A percentile compares a stretch with the other conserved stretches of the same genome.
These are phyloP conservation scores for Microcebus jonahi DNA, from an alignment of 2,113 vertebrate genomes.

Conservation along the genomic window DNA sequence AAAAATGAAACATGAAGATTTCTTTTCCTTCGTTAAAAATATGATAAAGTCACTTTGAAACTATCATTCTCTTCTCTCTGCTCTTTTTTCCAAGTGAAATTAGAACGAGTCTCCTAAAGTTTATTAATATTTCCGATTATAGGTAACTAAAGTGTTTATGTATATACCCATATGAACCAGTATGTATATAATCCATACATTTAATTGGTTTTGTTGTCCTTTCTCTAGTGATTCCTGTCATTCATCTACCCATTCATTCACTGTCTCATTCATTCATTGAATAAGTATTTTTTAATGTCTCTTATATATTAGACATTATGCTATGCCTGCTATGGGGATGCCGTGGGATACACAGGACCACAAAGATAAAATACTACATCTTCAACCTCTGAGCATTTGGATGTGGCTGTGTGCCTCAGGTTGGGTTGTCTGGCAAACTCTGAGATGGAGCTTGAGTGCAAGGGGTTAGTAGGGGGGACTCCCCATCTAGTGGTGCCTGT, in stretches of 20 bases:
- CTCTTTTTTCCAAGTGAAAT: not conserved
- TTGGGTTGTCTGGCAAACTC: not conserved
- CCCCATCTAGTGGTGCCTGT: not conserved
- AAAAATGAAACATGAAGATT: not conserved
- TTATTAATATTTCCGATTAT: not conserved
- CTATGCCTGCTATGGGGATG: not conserved
- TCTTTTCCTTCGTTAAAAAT: not conserved
- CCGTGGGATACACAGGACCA: not conserved
- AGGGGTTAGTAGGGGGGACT: not conserved
- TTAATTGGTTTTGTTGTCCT: not conserved
- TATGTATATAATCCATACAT: not conserved
- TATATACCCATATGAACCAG: not conserved
- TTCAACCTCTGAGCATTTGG: not conserved
- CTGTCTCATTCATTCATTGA: not conserved
- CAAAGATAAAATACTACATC: not conserved
- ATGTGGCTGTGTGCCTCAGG: not conserved
- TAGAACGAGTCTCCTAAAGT: not conserved
- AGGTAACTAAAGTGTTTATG: not conserved
- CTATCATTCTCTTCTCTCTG: not conserved
- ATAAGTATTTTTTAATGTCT: not conserved
- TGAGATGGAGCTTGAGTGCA: not conserved
- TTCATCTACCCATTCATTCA: not conserved
- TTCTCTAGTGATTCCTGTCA: not conserved
- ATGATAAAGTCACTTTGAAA: not conserved
- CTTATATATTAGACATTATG: not conserved